Evolutionary conservation across 2,113 vertebrate species (phyloP).

Genomic region (Nymphicus hollandicus): DNA sequence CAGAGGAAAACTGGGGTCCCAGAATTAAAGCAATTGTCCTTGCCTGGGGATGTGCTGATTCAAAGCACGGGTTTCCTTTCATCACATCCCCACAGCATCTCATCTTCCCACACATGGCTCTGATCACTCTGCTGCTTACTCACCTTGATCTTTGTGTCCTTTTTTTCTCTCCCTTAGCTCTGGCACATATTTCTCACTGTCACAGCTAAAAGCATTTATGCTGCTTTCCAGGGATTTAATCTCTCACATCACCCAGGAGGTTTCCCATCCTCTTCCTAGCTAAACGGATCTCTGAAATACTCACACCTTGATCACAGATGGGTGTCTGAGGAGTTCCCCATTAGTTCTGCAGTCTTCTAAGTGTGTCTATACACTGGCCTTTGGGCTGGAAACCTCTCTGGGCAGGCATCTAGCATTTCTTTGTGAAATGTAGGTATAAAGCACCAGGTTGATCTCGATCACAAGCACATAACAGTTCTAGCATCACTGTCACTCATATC

Average conservation of each 20-base stretch:
- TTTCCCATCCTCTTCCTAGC: not conserved
- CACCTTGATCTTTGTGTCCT: not conserved
- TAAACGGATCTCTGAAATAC: not conserved
- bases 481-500: not conserved
- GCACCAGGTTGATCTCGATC: not conserved
- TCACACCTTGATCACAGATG: not conserved
- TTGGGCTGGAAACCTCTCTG: not conserved
- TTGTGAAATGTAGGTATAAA: not conserved
- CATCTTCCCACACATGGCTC: accelerated
- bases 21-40: not conserved
- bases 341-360: not conserved
- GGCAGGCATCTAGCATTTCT: not conserved
- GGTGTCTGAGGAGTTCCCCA: not conserved
- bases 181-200: not conserved
- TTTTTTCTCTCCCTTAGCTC: not conserved
- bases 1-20: not conserved
- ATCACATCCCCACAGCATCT: accelerated
- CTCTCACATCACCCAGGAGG: not conserved
- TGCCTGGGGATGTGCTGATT: not conserved
- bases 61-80: not conserved
- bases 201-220: not conserved
- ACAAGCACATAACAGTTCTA: not conserved
- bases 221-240: not conserved
- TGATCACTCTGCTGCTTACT: not conserved
- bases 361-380: not conserved